These are phyloP conservation scores for Drosophila aldrichi DNA, from an alignment of 2,888 invertebrate species.

Conservation along the genomic window DNA sequence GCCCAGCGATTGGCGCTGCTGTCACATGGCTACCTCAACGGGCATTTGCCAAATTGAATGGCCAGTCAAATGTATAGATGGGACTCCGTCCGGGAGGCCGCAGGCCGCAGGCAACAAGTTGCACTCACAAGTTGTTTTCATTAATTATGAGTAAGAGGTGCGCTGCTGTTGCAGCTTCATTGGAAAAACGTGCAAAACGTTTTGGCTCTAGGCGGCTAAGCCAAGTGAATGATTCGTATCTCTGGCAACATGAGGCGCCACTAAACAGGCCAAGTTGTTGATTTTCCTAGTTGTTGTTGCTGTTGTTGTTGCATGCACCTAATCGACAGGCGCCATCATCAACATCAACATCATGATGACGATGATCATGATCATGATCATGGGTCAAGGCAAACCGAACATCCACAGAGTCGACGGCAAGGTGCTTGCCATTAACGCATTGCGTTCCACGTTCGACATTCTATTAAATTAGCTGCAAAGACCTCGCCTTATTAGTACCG, in stretches of 20 bases:
- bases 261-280: constrained; percentile 45
- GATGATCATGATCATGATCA: constrained; percentile 40
- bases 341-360: constrained; percentile 27
- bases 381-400: constrained; percentile 69
- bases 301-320: constrained; percentile 70
- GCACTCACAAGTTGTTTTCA: constrained; percentile 62
- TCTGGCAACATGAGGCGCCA: constrained; percentile 67
- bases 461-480: constrained; percentile 60
- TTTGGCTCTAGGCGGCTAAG: constrained; percentile 60
- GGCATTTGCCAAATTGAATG: constrained; percentile 59
- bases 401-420: constrained; percentile 27
- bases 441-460: constrained; percentile 58
- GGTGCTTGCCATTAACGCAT: constrained; percentile 71
- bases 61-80: constrained; percentile 44
- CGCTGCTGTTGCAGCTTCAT: constrained; percentile 62
- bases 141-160: constrained; percentile 71
- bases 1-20: constrained; percentile 42
- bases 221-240: constrained; percentile 79
- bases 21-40: constrained; percentile 63
- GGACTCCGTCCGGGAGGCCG: constrained; percentile 3
- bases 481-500: constrained; percentile 70
- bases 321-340: constrained; percentile 76
- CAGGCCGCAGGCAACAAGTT: constrained; percentile 38
- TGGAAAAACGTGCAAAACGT: constrained; percentile 81
- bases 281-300: constrained; percentile 13